Percentiles rank a stretch among this genome's conserved stretches.
These are phyloP conservation scores for Acestrorhynchus altus DNA, from an alignment of 2,797 vertebrate species.

Conservation along the genomic window DNA sequence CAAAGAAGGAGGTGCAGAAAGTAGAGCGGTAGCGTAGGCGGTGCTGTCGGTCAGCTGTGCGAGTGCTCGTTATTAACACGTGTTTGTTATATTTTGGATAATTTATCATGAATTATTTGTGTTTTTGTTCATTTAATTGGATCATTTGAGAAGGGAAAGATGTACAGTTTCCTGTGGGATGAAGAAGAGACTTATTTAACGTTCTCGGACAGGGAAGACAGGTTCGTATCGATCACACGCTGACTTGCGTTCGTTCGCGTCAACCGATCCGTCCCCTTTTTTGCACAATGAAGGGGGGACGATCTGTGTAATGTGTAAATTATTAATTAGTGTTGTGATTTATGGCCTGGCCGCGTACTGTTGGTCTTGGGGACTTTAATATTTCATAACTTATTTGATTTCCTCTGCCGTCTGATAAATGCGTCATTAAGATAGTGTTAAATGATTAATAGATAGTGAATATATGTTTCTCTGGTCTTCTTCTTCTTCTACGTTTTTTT, in stretches of 20 bases:
- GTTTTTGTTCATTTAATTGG: too few species aligned
- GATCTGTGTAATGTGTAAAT: constrained; percentile 51
- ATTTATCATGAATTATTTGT: too few species aligned
- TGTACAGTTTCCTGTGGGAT: too few species aligned
- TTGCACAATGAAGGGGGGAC: constrained; percentile 24
- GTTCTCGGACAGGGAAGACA: not conserved
- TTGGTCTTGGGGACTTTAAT: constrained; percentile 64
- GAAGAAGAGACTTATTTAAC: too few species aligned
- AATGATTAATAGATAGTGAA: constrained; percentile 93
- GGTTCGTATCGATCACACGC: constrained; percentile 17
- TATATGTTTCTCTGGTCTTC: constrained; percentile 62
- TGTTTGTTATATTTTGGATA: too few species aligned
- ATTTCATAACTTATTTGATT: constrained; percentile 75
- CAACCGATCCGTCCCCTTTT: constrained; percentile 34
- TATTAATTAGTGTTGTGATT: constrained; percentile 58
- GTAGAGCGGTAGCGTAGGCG: too few species aligned
- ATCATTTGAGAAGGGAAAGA: too few species aligned
- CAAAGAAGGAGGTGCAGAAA: too few species aligned
- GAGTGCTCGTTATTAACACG: too few species aligned
- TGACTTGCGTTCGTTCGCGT: constrained; percentile 9
- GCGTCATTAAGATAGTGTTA: constrained; percentile 81
- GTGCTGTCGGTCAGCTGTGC: too few species aligned
- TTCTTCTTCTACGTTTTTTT: constrained; percentile 39
- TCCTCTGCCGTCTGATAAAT: constrained; percentile 77
- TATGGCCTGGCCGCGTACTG: constrained; percentile 48